A percentile compares a stretch with the other conserved stretches of the same genome.
phyloP scores from a whole-genome alignment of 1,140 invertebrate species.

The Eubasilissa regina region DNA sequence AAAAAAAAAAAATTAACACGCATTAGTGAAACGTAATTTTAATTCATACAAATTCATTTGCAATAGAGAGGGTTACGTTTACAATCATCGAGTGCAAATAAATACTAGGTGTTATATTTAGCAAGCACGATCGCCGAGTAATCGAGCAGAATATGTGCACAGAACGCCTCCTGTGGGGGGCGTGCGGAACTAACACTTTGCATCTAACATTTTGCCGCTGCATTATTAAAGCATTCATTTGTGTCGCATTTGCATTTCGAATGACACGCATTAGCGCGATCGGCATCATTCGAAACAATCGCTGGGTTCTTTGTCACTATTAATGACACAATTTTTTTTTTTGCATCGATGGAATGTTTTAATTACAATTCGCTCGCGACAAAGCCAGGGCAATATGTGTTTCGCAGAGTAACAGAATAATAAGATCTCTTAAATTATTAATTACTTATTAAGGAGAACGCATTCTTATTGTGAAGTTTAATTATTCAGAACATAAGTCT shows the following conservation, averaged over 20 bases:
- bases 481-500: no score
- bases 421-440: no score
- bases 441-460: no score
- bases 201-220: slow-evolving; percentile 30
- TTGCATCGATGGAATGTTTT: slow-evolving; percentile 3
- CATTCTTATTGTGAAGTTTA: no score
- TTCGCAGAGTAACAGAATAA: no score
- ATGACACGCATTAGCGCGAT: slow-evolving; percentile 39
- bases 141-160: slow-evolving; percentile 1
- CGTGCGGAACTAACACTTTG: slow-evolving; percentile 26
- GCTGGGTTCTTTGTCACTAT: background rate
- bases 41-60: no score
- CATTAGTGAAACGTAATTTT: no score
- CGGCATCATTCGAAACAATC: background rate
- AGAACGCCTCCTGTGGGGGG: slow-evolving; percentile 10
- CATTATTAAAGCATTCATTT: slow-evolving; percentile 48
- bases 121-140: slow-evolving; percentile 31
- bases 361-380: background rate
- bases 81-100: slow-evolving; percentile 26
- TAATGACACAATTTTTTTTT: slow-evolving; percentile 8
- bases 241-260: slow-evolving; percentile 46
- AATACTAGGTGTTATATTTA: background rate
- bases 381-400: no score
- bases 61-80: slow-evolving; percentile 11
- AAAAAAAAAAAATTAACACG: no score